phyloP scores from a whole-genome alignment of 2,888 invertebrate genomes.

The Marronus borbonicus region DNA sequence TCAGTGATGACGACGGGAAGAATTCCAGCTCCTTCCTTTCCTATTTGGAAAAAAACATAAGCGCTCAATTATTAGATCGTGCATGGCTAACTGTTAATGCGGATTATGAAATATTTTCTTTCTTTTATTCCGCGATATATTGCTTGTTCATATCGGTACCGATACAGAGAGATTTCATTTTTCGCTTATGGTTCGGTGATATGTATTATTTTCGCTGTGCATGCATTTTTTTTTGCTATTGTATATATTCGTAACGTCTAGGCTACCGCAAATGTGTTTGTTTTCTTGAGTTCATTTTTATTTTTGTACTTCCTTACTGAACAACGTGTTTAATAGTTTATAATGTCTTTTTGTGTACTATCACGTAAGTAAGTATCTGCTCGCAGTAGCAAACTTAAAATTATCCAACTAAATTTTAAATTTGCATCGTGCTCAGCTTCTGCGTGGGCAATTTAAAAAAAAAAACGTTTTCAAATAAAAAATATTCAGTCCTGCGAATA shows the following conservation, averaged over 20 bases:
- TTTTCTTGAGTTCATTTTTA: conserved; percentile 31
- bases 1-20: neutral
- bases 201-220: neutral
- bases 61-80: conserved; percentile 16
- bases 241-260: neutral
- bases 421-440: too few relatives aligned
- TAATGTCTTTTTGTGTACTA: too few relatives aligned
- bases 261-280: neutral
- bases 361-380: too few relatives aligned
- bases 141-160: neutral
- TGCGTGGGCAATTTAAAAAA: too few relatives aligned
- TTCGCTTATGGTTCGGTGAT: conserved; percentile 1
- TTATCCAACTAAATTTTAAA: too few relatives aligned
- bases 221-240: neutral
- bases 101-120: neutral
- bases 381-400: too few relatives aligned
- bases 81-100: conserved; percentile 2
- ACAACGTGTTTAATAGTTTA: too few relatives aligned
- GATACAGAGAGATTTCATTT: conserved; percentile 3
- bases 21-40: conserved; percentile 23
- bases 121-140: neutral
- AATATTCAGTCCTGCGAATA: too few relatives aligned
- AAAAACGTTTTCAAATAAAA: too few relatives aligned
- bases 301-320: conserved; percentile 22
- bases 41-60: conserved; percentile 8